A percentile compares a stretch with the other conserved stretches of the same genome.
phyloP scores from a whole-genome alignment of 2,888 invertebrate genomes.

The Mylabris sibirica region DNA sequence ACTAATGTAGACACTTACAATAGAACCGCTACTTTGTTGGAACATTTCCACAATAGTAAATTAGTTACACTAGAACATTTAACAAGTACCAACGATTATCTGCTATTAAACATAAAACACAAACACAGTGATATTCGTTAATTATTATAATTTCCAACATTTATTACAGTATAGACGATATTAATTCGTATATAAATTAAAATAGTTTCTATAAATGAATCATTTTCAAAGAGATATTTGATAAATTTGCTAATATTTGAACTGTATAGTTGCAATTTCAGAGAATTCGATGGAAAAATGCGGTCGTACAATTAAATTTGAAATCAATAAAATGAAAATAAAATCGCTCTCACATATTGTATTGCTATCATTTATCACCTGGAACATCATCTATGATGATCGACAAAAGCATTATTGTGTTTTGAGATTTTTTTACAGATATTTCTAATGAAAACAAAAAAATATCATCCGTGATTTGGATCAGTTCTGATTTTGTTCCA shows the following conservation, averaged over 20 bases:
- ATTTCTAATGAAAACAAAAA: background rate
- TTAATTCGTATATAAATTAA: background rate
- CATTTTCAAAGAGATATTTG: background rate
- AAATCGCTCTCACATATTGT: background rate
- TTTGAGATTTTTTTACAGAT: background rate
- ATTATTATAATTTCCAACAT: too few relatives aligned
- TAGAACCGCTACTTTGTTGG: background rate
- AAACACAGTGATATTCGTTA: constrained; percentile 16
- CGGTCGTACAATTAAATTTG: constrained; percentile 2
- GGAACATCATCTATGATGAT: background rate
- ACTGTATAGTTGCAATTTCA: background rate
- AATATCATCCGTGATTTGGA: too few relatives aligned
- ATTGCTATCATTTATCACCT: background rate
- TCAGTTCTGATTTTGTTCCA: too few relatives aligned
- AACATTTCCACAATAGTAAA: constrained; percentile 13
- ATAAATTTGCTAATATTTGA: background rate
- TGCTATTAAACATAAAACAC: constrained; percentile 19
- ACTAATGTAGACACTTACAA: background rate
- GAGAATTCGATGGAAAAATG: background rate
- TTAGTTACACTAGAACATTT: constrained; percentile 17
- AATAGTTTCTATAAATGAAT: background rate
- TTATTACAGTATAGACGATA: too few relatives aligned
- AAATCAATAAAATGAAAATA: constrained; percentile 1
- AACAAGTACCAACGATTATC: constrained; percentile 20
- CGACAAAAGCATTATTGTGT: background rate